These are phyloP conservation scores for Phenganax stokvisi DNA, from an alignment of 92 coral and sea anemone genomes.

Conservation along the genomic window DNA sequence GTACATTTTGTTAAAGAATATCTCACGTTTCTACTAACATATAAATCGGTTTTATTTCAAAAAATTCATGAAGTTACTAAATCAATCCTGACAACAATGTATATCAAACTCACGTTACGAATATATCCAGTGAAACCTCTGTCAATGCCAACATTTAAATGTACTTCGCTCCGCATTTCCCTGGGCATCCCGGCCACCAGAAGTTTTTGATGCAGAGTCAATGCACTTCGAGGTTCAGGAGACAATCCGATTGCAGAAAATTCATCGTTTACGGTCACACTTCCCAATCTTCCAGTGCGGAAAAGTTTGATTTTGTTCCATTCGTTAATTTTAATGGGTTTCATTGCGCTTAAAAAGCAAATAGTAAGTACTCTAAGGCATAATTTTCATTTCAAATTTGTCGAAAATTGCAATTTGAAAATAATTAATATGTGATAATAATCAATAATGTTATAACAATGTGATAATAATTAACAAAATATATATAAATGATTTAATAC, in stretches of 20 bases:
- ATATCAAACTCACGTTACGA: constrained; percentile 1
- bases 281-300: constrained; percentile 47
- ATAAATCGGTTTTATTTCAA: no score
- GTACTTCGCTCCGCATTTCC: constrained; percentile 77
- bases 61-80: background rate
- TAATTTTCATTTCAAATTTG: background rate
- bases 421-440: background rate
- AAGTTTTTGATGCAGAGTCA: constrained; percentile 51
- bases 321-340: constrained; percentile 32
- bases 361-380: background rate
- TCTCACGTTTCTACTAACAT: no score
- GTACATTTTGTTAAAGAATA: no score
- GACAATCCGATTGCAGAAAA: constrained; percentile 48
- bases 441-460: no score
- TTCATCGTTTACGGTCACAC: constrained; percentile 46
- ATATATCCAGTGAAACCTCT: constrained; percentile 20
- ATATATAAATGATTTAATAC: background rate
- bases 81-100: background rate
- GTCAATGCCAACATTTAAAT: constrained; percentile 49
- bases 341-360: constrained; percentile 28
- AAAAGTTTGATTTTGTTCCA: constrained; percentile 51
- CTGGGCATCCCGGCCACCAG: constrained; percentile 61
- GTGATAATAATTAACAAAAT: no score
- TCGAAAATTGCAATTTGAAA: background rate
- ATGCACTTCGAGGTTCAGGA: constrained; percentile 38